Percentiles rank a stretch among this genome's conserved stretches.
phyloP scores from a whole-genome alignment of 2,888 invertebrate genomes.

The Serripes groenlandicus region DNA sequence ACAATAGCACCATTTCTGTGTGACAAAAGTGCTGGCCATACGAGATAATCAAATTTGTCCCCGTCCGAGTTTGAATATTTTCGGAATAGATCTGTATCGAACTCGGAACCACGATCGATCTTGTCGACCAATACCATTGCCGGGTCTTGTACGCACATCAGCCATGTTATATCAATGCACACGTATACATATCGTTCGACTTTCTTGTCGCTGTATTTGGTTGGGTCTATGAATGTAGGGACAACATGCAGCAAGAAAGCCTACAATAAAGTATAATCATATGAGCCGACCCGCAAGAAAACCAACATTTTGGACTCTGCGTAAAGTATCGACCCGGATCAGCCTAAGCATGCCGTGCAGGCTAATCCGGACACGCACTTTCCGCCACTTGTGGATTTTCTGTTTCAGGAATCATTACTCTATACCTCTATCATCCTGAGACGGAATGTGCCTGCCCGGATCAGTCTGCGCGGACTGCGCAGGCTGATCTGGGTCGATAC shows the following conservation, averaged over 20 bases:
- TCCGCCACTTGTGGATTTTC: too few species aligned
- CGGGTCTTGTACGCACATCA: conserved; percentile 65
- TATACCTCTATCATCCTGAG: too few species aligned
- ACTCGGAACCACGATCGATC: conserved; percentile 50
- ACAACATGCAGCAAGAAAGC: conserved; percentile 55
- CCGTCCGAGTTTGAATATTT: conserved; percentile 44
- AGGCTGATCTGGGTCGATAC: too few species aligned
- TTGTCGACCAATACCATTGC: conserved; percentile 57
- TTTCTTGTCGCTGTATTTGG: conserved; percentile 36
- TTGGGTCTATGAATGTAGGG: conserved; percentile 63
- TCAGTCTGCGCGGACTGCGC: too few species aligned
- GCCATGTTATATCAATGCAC: conserved; percentile 62
- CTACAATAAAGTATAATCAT: conserved; percentile 41
- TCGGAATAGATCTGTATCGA: conserved; percentile 52
- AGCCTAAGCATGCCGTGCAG: too few species aligned
- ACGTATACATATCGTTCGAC: conserved; percentile 31
- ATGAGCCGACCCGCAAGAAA: too few species aligned
- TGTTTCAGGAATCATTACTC: too few species aligned
- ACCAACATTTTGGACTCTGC: too few species aligned
- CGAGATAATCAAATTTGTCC: conserved; percentile 63
- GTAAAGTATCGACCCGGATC: too few species aligned
- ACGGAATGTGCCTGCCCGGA: too few species aligned
- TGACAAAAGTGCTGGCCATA: conserved; percentile 59
- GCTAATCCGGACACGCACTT: too few species aligned
- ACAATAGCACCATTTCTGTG: conserved; percentile 37